These are phyloP conservation scores for Troides aeacus DNA, from an alignment of 2,888 invertebrate genomes.

Conservation along the genomic window DNA sequence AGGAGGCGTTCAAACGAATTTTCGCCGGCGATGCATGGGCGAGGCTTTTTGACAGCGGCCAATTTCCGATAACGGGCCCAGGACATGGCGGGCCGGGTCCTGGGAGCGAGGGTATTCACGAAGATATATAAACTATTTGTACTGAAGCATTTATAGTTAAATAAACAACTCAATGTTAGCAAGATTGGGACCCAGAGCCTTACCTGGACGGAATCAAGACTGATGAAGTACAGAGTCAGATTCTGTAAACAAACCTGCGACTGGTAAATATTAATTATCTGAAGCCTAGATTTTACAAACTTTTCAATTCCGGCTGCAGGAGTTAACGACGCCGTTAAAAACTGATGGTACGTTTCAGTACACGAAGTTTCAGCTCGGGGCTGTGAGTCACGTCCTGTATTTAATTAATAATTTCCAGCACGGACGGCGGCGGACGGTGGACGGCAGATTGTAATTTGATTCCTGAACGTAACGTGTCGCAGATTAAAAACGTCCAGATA, in stretches of 20 bases:
- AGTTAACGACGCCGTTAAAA: conserved; percentile 23
- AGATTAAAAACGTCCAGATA: conserved; percentile 35
- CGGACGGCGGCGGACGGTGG: conserved; percentile 28
- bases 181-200: too few relatives aligned
- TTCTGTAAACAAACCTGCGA: too few relatives aligned
- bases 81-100: conserved; percentile 20
- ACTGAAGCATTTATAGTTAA: too few relatives aligned
- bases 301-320: neutral
- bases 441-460: conserved; percentile 40
- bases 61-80: conserved; percentile 35
- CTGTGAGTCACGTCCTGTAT: conserved; percentile 36
- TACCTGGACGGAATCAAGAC: too few relatives aligned
- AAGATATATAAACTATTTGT: conserved; percentile 8
- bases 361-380: conserved; percentile 9
- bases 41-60: conserved; percentile 33
- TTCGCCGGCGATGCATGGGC: conserved; percentile 32
- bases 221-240: too few relatives aligned
- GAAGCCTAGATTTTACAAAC: too few relatives aligned
- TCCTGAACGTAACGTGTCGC: conserved; percentile 37
- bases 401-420: conserved; percentile 44
- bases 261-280: too few relatives aligned
- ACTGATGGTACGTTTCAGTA: conserved; percentile 24
- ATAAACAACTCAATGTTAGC: too few relatives aligned
- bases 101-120: conserved; percentile 15
- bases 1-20: conserved; percentile 19